A percentile compares a stretch with the other conserved stretches of the same genome.
These are phyloP conservation scores for Torymus auratus DNA, from an alignment of 2,888 invertebrate genomes.

Conservation along the genomic window DNA sequence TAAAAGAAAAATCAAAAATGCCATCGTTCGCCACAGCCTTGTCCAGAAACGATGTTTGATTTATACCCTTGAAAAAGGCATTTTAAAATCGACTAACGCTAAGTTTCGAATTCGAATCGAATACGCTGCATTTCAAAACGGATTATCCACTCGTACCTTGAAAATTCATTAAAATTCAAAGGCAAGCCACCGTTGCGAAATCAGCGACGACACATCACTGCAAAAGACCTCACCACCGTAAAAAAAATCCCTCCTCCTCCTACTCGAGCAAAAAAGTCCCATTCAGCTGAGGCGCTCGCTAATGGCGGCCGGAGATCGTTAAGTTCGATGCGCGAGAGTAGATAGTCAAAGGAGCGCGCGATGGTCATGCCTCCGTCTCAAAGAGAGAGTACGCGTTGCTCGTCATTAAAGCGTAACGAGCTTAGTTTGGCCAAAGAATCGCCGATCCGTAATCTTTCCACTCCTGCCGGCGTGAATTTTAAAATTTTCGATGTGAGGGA, in stretches of 20 bases:
- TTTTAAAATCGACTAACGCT: no score
- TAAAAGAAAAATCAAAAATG: slow-evolving; percentile 13
- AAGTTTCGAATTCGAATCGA: no score
- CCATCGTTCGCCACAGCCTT: background rate
- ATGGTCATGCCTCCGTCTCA: slow-evolving; percentile 28
- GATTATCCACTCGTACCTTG: no score
- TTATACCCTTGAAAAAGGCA: no score
- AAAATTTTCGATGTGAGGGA: no score
- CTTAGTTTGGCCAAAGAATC: slow-evolving; percentile 48
- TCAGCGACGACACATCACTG: no score
- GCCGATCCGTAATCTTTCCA: background rate
- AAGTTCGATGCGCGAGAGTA: slow-evolving; percentile 28
- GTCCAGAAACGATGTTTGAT: background rate
- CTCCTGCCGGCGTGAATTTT: no score
- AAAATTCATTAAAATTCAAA: no score
- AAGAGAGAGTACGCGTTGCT: slow-evolving; percentile 5
- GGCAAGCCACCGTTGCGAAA: no score
- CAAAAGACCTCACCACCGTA: no score
- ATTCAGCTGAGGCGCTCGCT: background rate
- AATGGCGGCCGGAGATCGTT: slow-evolving; percentile 46
- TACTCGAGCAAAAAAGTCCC: background rate
- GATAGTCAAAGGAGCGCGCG: slow-evolving; percentile 27
- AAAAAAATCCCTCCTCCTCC: no score
- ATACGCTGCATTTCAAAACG: no score
- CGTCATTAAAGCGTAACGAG: slow-evolving; percentile 52